Evolutionary conservation across 2,888 invertebrate genomes (phyloP).

Genomic region (Corythucha ciliata): DNA sequence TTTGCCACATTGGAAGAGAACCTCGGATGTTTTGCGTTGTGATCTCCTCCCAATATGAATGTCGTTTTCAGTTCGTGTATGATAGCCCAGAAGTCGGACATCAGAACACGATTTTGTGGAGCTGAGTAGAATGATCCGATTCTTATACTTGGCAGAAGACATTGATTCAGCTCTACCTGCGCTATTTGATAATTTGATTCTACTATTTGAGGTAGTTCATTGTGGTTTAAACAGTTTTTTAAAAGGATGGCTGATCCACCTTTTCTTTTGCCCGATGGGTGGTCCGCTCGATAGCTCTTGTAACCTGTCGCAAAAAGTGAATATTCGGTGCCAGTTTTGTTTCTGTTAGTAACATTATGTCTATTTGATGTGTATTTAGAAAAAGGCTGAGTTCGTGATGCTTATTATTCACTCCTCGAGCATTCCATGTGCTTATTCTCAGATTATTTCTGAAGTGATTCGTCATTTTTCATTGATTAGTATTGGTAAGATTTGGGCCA

Average conservation of each 20-base stretch:
- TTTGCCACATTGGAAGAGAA: not conserved
- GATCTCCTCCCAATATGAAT: not conserved
- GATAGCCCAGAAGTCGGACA: conserved; percentile 5
- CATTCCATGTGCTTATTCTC: conserved; percentile 17
- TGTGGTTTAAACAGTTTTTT: not conserved
- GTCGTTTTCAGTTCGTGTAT: not conserved
- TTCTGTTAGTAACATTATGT: conserved; percentile 5
- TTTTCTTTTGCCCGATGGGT: conserved; percentile 5
- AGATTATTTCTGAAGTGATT: not conserved
- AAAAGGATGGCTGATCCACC: not conserved
- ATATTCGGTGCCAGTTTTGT: conserved; percentile 9
- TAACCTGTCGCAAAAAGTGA: not conserved
- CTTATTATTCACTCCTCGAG: conserved; percentile 3
- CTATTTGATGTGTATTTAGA: conserved; percentile 4
- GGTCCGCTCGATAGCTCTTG: conserved; percentile 7
- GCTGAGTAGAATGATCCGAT: conserved; percentile 15
- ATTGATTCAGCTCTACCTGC: conserved; percentile 1
- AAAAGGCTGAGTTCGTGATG: conserved; percentile 3
- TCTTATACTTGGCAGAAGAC: not conserved
- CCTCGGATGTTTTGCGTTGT: conserved; percentile 6
- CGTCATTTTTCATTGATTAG: not conserved
- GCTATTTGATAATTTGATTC: not conserved
- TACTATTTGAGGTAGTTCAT: not conserved
- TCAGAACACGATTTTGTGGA: not conserved
- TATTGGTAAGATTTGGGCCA: conserved; percentile 10